Evolutionary conservation across 2,888 invertebrate genomes (phyloP).

Genomic region (Tenthredo distinguenda): DNA sequence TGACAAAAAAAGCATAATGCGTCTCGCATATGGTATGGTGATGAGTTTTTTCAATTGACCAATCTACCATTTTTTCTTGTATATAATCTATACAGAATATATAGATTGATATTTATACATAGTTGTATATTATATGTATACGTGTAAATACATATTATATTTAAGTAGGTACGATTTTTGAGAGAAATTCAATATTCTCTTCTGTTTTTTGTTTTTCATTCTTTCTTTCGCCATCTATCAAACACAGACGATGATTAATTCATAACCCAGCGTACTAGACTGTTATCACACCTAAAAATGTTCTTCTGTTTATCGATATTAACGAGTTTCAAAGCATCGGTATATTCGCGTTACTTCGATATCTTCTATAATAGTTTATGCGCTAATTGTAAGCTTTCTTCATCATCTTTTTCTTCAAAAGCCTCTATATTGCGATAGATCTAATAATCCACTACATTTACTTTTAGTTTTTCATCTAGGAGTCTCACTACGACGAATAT

Average conservation of each 20-base stretch:
- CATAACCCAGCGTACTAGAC: conserved; percentile 77
- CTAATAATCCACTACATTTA: conserved; percentile 18
- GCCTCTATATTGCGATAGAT: conserved; percentile 15
- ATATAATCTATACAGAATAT: conserved; percentile 9
- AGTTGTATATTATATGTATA: conserved; percentile 25
- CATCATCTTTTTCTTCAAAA: conserved; percentile 22
- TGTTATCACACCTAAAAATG: conserved; percentile 52
- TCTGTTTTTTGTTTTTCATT: not conserved
- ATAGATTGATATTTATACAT: conserved; percentile 38
- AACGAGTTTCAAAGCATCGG: conserved; percentile 9
- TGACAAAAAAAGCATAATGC: not conserved
- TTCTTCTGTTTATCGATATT: not conserved
- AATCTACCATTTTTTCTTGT: conserved; percentile 1
- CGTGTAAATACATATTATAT: conserved; percentile 17
- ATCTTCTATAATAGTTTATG: not conserved
- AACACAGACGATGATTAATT: conserved; percentile 29
- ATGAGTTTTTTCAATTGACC: conserved; percentile 22
- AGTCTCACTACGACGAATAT: conserved; percentile 14
- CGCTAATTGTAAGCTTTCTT: not conserved
- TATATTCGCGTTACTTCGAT: conserved; percentile 12
- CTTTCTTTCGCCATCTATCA: not conserved
- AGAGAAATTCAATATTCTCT: conserved; percentile 16
- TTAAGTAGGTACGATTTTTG: conserved; percentile 32
- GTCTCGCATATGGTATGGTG: conserved; percentile 2
- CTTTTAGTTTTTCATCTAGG: not conserved